Evolutionary conservation across 2,888 invertebrate species (phyloP).

Genomic region (Caradrina kadenii): DNA sequence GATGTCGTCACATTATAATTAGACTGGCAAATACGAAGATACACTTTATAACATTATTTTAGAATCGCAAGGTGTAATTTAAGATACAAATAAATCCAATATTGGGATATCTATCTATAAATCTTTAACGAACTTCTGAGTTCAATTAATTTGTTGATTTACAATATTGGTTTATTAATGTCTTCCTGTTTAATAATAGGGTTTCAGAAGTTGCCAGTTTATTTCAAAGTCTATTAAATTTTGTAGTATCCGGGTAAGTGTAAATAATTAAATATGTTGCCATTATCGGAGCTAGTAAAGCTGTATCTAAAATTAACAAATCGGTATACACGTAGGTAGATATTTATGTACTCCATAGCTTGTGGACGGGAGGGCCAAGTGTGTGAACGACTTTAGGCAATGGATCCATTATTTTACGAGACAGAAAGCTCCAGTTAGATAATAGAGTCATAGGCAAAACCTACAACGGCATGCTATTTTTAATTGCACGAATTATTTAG

Average conservation of each 20-base stretch:
- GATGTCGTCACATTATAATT: constrained; percentile 26
- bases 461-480: neutral
- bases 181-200: constrained; percentile 24
- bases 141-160: constrained; percentile 45
- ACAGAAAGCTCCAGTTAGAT: neutral
- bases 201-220: constrained; percentile 28
- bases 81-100: constrained; percentile 36
- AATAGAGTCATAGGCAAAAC: neutral
- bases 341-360: constrained; percentile 37
- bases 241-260: constrained; percentile 25
- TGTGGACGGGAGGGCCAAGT: constrained; percentile 11
- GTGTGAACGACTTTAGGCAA: neutral
- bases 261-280: constrained; percentile 24
- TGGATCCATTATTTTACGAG: neutral
- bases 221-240: constrained; percentile 20
- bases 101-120: constrained; percentile 30
- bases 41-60: constrained; percentile 28
- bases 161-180: constrained; percentile 32
- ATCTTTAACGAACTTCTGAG: constrained; percentile 26
- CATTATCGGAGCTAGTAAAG: constrained; percentile 31
- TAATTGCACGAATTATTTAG: neutral
- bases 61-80: constrained; percentile 23
- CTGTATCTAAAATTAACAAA: constrained; percentile 49
- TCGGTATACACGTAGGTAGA: constrained; percentile 61
- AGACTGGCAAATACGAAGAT: constrained; percentile 21